These are phyloP conservation scores for Pantherophis vulpinus DNA, from an alignment of 2,797 vertebrate genomes.

Conservation along the genomic window DNA sequence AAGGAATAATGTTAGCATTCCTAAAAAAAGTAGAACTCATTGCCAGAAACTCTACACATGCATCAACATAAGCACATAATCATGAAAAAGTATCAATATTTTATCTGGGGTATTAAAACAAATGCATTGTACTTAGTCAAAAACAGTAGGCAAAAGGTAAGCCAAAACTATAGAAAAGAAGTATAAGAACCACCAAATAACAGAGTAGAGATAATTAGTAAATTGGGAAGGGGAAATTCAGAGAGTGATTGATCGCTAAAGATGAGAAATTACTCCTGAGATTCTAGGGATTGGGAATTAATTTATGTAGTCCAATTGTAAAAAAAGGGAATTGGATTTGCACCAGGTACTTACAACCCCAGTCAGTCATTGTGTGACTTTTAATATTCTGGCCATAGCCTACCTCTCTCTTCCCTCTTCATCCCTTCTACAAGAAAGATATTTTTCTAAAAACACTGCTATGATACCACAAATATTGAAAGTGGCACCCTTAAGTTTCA, in stretches of 20 bases:
- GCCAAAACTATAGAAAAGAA: neutral
- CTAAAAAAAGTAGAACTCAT: neutral
- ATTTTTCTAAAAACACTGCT: neutral
- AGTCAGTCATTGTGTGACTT: neutral
- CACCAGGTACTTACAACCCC: neutral
- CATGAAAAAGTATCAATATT: neutral
- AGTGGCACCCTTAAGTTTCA: neutral
- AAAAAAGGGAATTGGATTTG: neutral
- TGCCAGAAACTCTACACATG: neutral
- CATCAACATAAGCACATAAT: neutral
- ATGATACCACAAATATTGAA: neutral
- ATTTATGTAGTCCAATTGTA: neutral
- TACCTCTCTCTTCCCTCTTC: neutral
- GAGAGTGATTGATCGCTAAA: neutral
- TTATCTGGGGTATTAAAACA: neutral
- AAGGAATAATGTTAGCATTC: neutral
- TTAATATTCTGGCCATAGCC: neutral
- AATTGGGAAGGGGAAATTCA: neutral
- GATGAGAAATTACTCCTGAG: neutral
- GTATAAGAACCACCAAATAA: neutral
- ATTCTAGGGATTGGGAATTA: neutral
- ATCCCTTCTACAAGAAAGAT: neutral
- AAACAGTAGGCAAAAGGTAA: neutral
- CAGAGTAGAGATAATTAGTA: neutral
- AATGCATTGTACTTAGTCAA: neutral